Evolutionary conservation across 2,113 vertebrate species (phyloP), one percentile per base, ranked within the genome.

Genomic region (Carollia perspicillata): DNA sequence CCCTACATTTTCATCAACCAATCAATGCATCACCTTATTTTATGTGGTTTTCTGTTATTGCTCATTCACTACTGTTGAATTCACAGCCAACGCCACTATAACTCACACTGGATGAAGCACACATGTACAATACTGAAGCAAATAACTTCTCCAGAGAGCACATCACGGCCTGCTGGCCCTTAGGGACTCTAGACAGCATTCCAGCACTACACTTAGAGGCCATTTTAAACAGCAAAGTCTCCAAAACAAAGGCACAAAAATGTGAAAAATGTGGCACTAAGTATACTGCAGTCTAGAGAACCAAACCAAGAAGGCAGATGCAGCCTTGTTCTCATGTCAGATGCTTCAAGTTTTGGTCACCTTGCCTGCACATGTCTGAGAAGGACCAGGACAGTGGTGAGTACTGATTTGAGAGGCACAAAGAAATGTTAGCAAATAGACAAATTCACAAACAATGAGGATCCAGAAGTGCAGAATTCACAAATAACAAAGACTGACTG

Each of bases 351-450:
- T 13, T 65, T 37, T 65, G 63, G 40, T 28, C 7, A 3, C 8
- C 2, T 35, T 10, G 35, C 53, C 42, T 1, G 23, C 4, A 0
- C 1, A 0, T 30, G 37, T 47, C 20, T 26, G 10, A 12, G 79
- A 85, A 60, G 28, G 28, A 16, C 30, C 28, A 58, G 9, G 40
- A 84, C 10, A 78, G 37, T 0, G 1, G 51, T 10, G 47, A 58
- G 47, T 10, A 20, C 30, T 22, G 18, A 42, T 14, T 28, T 37
- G 23, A 26, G 42, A 33, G 20, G 53, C 44, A 30, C 5, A 85
- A 60, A 65, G 20, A 65, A 33, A 42, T 78, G 35, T 51, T 72
- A 75, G 5, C 4, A 0, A 81, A 9, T 12, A 90, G 33, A 88
- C 0, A 16, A 35, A 30, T 77, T 91, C 44, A 44, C 72, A 74